A percentile compares a stretch with the other conserved stretches of the same genome.
Evolutionary conservation across 1,140 invertebrate genomes (phyloP).

Genomic region (Drosophila punjabiensis): DNA sequence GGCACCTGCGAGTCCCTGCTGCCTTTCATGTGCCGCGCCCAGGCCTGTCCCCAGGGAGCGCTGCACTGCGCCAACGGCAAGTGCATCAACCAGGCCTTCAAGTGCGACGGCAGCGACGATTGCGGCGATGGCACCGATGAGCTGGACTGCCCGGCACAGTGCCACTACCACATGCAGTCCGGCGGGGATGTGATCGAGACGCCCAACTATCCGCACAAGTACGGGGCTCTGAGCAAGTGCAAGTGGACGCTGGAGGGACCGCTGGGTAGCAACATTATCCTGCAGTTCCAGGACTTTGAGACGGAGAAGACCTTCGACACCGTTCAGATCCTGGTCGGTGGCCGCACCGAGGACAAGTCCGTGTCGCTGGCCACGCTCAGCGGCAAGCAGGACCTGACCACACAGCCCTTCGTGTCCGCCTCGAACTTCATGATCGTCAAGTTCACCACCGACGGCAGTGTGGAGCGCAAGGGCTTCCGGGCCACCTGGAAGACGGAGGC

Average conservation of each 20-base stretch:
- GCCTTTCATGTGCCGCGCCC: slow-evolving; percentile 96
- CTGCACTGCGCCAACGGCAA: slow-evolving; percentile 97
- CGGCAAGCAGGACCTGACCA: slow-evolving; percentile 93
- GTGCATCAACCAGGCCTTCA: slow-evolving; percentile 95
- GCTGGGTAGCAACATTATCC: slow-evolving; percentile 96
- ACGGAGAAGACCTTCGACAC: slow-evolving; percentile 98
- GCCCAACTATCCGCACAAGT: slow-evolving; percentile 97
- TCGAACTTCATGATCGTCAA: slow-evolving; percentile 99
- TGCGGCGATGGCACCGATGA: slow-evolving; percentile 97
- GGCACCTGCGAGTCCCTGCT: slow-evolving; percentile 96
- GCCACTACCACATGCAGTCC: slow-evolving; percentile 96
- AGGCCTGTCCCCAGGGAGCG: slow-evolving; percentile 95
- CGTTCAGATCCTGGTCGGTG: slow-evolving; percentile 97
- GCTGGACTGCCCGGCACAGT: slow-evolving; percentile 94
- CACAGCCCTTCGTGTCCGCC: slow-evolving; percentile 95
- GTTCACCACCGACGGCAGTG: slow-evolving; percentile 96
- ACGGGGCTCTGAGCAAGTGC: slow-evolving; percentile 95
- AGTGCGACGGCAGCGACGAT: slow-evolving; percentile 96
- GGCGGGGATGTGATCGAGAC: slow-evolving; percentile 98
- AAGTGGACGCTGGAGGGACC: slow-evolving; percentile 99
- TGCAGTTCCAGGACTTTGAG: slow-evolving; percentile 98
- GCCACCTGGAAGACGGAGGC: slow-evolving; percentile 97
- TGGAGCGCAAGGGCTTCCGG: slow-evolving; percentile 97
- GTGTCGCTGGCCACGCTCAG: slow-evolving; percentile 96
- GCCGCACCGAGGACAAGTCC: slow-evolving; percentile 96